Conservation (phyloP, 2,888 invertebrate species). For the Cantharis nigra region DNA sequence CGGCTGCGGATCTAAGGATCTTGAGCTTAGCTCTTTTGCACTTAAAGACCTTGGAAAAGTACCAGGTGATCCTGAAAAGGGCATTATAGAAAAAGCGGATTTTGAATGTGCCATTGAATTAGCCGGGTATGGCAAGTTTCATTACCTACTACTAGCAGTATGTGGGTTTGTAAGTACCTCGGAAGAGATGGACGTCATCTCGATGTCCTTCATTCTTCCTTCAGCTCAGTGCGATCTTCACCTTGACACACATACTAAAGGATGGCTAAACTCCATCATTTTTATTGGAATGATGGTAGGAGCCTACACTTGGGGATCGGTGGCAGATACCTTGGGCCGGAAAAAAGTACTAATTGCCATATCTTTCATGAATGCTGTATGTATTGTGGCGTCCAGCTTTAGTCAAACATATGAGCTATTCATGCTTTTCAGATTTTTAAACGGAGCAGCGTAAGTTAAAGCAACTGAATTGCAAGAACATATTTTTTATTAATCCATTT, state of each 20-base stretch:
- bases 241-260: slow-evolving; percentile 84
- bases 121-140: slow-evolving; percentile 87
- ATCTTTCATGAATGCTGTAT: slow-evolving; percentile 86
- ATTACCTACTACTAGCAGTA: slow-evolving; percentile 85
- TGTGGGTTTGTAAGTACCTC: slow-evolving; percentile 94
- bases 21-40: slow-evolving; percentile 47
- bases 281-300: slow-evolving; percentile 89
- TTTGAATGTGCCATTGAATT: slow-evolving; percentile 87
- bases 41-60: slow-evolving; percentile 50
- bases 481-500: neutral
- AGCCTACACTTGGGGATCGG: slow-evolving; percentile 90
- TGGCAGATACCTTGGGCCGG: slow-evolving; percentile 87
- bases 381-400: slow-evolving; percentile 89
- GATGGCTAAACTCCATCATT: slow-evolving; percentile 70
- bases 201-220: slow-evolving; percentile 92
- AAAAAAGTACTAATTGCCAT: slow-evolving; percentile 87
- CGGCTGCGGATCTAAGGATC: slow-evolving; percentile 76
- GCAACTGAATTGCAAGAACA: neutral
- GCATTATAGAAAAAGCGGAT: slow-evolving; percentile 75
- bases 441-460: slow-evolving; percentile 87
- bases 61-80: slow-evolving; percentile 66
- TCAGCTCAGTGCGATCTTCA: slow-evolving; percentile 91
- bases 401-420: slow-evolving; percentile 87
- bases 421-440: slow-evolving; percentile 88
- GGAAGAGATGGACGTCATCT: slow-evolving; percentile 95